phyloP scores from a whole-genome alignment of 1,140 invertebrate genomes.

The Chrysomallon squamiferum region DNA sequence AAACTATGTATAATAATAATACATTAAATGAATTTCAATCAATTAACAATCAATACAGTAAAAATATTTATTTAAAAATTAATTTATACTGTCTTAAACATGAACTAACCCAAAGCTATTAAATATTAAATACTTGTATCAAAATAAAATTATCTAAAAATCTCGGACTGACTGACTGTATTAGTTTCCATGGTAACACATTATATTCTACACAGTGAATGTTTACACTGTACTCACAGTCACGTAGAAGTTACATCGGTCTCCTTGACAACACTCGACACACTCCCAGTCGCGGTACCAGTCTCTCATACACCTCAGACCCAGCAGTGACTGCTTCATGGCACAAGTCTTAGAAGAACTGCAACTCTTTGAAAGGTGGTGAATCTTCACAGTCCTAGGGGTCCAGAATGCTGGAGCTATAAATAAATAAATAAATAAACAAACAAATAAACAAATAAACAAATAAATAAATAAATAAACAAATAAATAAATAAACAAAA shows the following conservation, averaged over 20 bases:
- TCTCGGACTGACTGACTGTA: too few relatives aligned
- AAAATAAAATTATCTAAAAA: too few relatives aligned
- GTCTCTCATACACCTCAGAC: conserved; percentile 82
- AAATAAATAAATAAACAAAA: background rate
- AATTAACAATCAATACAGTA: too few relatives aligned
- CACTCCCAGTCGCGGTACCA: conserved; percentile 99
- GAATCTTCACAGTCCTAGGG: conserved; percentile 90
- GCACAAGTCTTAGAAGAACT: conserved; percentile 82
- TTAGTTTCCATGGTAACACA: too few relatives aligned
- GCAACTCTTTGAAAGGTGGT: conserved; percentile 92
- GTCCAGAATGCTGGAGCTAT: conserved; percentile 92
- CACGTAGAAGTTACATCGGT: conserved; percentile 95
- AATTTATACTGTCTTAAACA: too few relatives aligned
- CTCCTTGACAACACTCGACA: conserved; percentile 95
- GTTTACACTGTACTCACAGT: conserved; percentile 75
- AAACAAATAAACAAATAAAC: background rate
- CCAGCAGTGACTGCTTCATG: conserved; percentile 66
- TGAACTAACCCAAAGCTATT: too few relatives aligned
- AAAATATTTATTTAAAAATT: too few relatives aligned
- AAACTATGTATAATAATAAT: too few relatives aligned
- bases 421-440: conserved; percentile 8
- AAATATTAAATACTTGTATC: too few relatives aligned
- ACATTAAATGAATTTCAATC: too few relatives aligned
- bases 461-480: background rate
- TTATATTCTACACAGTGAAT: background rate